Conservation (phyloP, 2,113 vertebrate species). For the Mystacornis crossleyi region DNA sequence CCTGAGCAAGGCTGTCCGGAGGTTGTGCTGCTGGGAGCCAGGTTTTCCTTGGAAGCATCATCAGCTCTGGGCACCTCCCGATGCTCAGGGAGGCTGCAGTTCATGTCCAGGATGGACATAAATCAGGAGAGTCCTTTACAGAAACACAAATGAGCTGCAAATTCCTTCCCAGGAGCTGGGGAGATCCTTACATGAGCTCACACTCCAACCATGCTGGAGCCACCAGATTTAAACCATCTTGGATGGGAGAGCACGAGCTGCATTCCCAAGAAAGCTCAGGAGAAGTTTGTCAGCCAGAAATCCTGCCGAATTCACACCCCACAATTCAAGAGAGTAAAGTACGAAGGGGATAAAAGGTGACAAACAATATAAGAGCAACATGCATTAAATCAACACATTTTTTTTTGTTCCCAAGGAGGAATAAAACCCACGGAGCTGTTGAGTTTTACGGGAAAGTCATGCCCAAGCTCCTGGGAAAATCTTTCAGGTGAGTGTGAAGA, state of each 20-base stretch:
- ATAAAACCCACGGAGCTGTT: neutral
- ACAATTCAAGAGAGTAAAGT: neutral
- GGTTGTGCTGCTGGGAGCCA: neutral
- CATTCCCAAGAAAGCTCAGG: neutral
- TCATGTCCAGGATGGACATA: neutral
- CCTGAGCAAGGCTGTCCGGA: neutral
- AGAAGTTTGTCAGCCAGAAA: neutral
- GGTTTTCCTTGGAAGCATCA: neutral
- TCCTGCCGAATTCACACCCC: neutral
- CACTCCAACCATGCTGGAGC: neutral
- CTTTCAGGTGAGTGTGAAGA: neutral
- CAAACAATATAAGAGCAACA: neutral
- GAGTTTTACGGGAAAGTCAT: neutral
- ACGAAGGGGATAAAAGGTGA: neutral
- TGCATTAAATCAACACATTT: fast-evolving
- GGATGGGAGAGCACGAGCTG: neutral
- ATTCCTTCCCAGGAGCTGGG: neutral
- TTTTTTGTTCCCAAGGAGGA: neutral
- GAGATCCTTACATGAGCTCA: neutral
- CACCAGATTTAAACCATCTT: neutral
- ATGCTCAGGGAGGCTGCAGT: neutral
- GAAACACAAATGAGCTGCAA: neutral
- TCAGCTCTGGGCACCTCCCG: neutral
- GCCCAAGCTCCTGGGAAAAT: neutral
- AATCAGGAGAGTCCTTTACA: neutral